phyloP scores from a whole-genome alignment of 92 coral and sea anemone species.

The Porites lobata region DNA sequence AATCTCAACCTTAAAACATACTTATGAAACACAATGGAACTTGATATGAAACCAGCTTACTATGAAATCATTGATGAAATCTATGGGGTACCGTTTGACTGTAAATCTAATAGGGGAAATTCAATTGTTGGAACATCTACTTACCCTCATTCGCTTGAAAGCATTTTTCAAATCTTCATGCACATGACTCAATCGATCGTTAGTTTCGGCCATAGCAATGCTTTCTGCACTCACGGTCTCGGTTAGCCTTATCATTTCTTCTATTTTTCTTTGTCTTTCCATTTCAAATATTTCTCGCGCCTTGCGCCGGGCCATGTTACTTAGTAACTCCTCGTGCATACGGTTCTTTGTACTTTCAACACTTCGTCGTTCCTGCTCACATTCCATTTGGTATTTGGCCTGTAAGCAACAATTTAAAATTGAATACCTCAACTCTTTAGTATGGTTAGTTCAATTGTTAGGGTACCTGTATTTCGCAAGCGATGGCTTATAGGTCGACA shows the following conservation, averaged over 20 bases:
- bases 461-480: too few relatives aligned
- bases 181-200: conserved; percentile 79
- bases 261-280: conserved; percentile 81
- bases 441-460: too few relatives aligned
- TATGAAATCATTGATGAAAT: too few relatives aligned
- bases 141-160: conserved; percentile 86
- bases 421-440: neutral
- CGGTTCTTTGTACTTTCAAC: conserved; percentile 74
- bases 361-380: conserved; percentile 76
- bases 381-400: conserved; percentile 90
- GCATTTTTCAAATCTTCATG: conserved; percentile 90
- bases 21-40: too few relatives aligned
- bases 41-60: too few relatives aligned
- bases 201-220: conserved; percentile 91
- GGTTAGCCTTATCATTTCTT: conserved; percentile 71
- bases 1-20: too few relatives aligned
- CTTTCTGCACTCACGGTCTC: conserved; percentile 78
- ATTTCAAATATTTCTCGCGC: conserved; percentile 74
- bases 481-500: too few relatives aligned
- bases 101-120: neutral
- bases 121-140: neutral
- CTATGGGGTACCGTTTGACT: too few relatives aligned
- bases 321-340: conserved; percentile 90
- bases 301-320: conserved; percentile 69
- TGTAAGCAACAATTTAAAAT: conserved; percentile 1